Evolutionary conservation across 2,797 vertebrate species (phyloP).

Genomic region (Ibycter americanus): DNA sequence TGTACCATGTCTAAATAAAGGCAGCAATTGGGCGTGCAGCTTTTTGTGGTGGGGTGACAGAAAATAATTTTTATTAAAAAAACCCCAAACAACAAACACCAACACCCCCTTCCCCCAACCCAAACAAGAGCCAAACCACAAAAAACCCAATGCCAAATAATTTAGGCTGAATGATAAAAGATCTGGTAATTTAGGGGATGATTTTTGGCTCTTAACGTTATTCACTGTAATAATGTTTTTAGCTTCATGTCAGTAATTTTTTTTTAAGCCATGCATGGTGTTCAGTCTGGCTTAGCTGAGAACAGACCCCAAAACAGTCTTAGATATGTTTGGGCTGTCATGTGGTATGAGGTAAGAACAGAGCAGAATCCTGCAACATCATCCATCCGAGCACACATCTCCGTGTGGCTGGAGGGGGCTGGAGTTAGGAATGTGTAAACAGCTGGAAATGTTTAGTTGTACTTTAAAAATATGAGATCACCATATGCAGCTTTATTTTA

Average conservation of each 20-base stretch:
- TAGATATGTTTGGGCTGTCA: not conserved
- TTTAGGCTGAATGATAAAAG: not conserved
- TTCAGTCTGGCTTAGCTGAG: not conserved
- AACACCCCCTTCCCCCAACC: not conserved
- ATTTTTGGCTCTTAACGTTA: not conserved
- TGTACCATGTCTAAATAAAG: not conserved
- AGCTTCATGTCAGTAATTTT: not conserved
- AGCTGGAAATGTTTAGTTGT: not conserved
- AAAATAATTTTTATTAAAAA: not conserved
- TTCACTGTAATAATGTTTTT: not conserved
- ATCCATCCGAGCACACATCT: not conserved
- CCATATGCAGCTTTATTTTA: not conserved
- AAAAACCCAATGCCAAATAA: not conserved
- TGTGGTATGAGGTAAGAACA: not conserved
- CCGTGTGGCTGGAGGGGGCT: not conserved
- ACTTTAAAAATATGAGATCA: not conserved
- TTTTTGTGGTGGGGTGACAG: not conserved
- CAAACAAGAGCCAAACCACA: not conserved
- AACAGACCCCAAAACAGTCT: not conserved
- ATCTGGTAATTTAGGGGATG: not conserved
- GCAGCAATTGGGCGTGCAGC: not conserved
- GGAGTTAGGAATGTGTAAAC: not conserved
- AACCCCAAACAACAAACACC: not conserved
- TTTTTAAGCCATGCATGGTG: not conserved
- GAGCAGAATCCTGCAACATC: not conserved